Evolutionary conservation across 1,140 invertebrate species (phyloP), one percentile per base, ranked within the genome.

Genomic region (Pseudomyrmex flavicornis): DNA sequence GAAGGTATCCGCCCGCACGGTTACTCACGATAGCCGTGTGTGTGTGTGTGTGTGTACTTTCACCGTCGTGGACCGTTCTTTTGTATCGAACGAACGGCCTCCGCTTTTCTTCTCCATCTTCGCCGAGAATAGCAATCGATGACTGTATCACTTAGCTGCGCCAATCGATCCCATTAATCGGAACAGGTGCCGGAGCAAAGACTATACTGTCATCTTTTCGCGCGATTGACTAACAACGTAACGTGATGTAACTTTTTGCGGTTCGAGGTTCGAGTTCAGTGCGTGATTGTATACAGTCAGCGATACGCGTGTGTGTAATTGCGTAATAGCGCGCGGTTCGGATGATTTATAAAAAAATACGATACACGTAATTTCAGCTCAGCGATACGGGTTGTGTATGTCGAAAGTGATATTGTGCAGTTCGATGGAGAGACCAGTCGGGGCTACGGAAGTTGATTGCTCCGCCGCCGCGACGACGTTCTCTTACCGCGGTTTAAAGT

Each of bases 11-110:
- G 59, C 17, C 35, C 26, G 48, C 15, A 35, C 35, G 35, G 35
- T 50, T 73, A 61, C 10, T 82, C 88, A 85, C 82, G 85, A 35
- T 87, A 50, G 56, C 26, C 76, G 69, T 54, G 83, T 88, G 85
- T 89, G 77, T 83, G 62, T 54, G 83, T 88, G 69, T 54, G 84
- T 88, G 83, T 89, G 77, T 83, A 90, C 91, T 92, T 92, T 92
- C 91, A 91, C 91, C 87, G 84, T 85, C 85, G 85, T 82, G 84
- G 84, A 26, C 52, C 82, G 35, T 35, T 73, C 83, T 82, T 75
- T 82, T 54, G 66, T 82, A 20, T 56, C 56, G 50, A 20, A 26
- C 17, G 7, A 17, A 22, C 17, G 9, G 20, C 35, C 17, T 46
- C 26, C 61, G 10, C 35, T 52, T 66, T 52, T 13, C 54, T 58